These are phyloP conservation scores for Yponomeuta malinellus DNA, from an alignment of 2,888 invertebrate genomes.

Conservation along the genomic window DNA sequence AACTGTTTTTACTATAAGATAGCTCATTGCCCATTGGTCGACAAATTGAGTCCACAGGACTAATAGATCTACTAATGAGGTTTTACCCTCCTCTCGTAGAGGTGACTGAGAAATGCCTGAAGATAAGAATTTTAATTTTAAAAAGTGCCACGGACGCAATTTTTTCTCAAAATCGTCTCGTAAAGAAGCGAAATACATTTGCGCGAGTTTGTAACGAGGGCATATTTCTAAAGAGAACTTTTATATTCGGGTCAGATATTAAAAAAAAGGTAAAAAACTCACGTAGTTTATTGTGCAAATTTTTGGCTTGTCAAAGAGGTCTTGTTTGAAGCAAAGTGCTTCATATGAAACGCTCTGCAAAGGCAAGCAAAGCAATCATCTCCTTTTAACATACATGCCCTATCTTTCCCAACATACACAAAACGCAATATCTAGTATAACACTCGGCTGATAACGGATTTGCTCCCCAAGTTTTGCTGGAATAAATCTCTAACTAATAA, in stretches of 20 bases:
- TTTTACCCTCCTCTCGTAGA: slow-evolving; percentile 15
- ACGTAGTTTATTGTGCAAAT: not conserved
- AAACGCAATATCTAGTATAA: not conserved
- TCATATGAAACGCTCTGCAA: not conserved
- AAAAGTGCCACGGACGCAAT: slow-evolving; percentile 34
- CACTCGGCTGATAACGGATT: too few relatives aligned
- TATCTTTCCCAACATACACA: not conserved
- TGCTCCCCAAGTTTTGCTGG: too few relatives aligned
- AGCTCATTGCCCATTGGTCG: not conserved
- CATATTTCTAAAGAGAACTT: slow-evolving; percentile 21
- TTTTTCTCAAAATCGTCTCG: slow-evolving; percentile 25
- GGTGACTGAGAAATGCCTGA: slow-evolving; percentile 14
- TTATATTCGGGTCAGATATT: slow-evolving; percentile 19
- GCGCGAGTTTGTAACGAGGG: slow-evolving; percentile 18
- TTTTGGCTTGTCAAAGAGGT: not conserved
- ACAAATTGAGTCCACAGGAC: not conserved
- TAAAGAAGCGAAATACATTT: slow-evolving; percentile 26
- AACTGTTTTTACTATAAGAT: not conserved
- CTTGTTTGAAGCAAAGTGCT: not conserved
- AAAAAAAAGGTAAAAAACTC: not conserved
- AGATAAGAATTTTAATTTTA: slow-evolving; percentile 34
- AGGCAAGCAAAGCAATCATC: not conserved
- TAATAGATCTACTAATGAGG: slow-evolving; percentile 15
- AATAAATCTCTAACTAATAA: too few relatives aligned
- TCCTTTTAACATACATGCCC: not conserved